Evolutionary conservation across 2,888 invertebrate genomes (phyloP).

Genomic region (Poecilus cupreus): DNA sequence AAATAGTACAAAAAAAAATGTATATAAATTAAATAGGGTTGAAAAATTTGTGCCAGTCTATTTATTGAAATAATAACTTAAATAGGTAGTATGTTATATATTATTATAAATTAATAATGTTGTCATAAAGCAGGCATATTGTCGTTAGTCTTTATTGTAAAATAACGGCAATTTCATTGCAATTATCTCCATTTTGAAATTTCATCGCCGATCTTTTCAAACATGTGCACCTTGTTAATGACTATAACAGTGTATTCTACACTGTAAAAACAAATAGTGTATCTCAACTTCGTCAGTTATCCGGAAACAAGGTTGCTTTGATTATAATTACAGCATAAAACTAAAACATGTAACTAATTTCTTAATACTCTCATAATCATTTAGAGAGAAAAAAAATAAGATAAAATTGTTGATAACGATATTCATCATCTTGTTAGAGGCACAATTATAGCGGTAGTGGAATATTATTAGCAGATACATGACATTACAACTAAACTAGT

Average conservation of each 20-base stretch:
- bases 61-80: no score
- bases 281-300: neutral
- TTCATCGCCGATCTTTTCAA: no score
- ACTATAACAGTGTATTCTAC: conserved; percentile 18
- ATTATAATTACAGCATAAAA: conserved; percentile 4
- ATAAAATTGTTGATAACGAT: neutral
- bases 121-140: no score
- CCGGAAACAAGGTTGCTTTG: neutral
- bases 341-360: conserved; percentile 2
- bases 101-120: no score
- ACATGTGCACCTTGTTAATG: neutral
- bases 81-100: no score
- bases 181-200: no score
- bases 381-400: neutral
- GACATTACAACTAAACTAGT: no score
- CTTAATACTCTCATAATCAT: conserved; percentile 4
- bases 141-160: no score
- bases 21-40: no score
- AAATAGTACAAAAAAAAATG: no score
- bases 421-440: neutral
- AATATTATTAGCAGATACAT: neutral
- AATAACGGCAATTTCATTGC: no score
- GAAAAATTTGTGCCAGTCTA: no score
- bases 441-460: neutral
- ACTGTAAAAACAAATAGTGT: conserved; percentile 3